Evolutionary conservation across 2,888 invertebrate genomes (phyloP).

Genomic region (Lottia gigantea): DNA sequence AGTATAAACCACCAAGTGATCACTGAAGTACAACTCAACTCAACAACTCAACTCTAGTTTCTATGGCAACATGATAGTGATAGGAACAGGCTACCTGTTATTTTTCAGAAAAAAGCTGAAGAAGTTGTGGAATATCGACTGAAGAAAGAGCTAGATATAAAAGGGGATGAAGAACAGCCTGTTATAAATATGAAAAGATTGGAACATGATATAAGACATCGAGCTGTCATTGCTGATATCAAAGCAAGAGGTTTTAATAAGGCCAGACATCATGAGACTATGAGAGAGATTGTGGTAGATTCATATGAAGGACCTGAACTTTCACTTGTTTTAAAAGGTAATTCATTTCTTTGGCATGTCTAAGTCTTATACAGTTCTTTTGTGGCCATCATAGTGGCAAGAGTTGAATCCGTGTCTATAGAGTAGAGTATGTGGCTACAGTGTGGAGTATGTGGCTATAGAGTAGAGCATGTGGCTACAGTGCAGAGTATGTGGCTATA

Average conservation of each 20-base stretch:
- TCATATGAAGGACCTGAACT: slow-evolving; percentile 41
- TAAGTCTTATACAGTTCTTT: too few relatives aligned
- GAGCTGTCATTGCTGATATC: slow-evolving; percentile 43
- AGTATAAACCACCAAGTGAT: too few relatives aligned
- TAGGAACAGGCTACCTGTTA: slow-evolving; percentile 20
- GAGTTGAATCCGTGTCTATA: background rate
- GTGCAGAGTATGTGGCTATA: background rate
- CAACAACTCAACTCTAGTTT: too few relatives aligned
- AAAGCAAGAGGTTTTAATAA: slow-evolving; percentile 36
- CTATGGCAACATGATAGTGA: too few relatives aligned
- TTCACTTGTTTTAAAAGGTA: slow-evolving; percentile 55
- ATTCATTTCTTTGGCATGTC: too few relatives aligned
- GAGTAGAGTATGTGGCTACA: slow-evolving; percentile 18
- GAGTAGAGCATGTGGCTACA: background rate
- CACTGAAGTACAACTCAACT: too few relatives aligned
- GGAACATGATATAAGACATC: slow-evolving; percentile 50
- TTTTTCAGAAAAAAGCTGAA: slow-evolving; percentile 56
- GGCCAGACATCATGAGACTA: slow-evolving; percentile 1
- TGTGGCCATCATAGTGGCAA: too few relatives aligned
- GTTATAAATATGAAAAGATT: slow-evolving; percentile 76
- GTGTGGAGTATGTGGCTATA: slow-evolving; percentile 8
- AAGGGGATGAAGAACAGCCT: slow-evolving; percentile 74
- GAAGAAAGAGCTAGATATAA: slow-evolving; percentile 74
- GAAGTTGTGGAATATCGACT: slow-evolving; percentile 79
- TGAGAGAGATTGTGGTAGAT: slow-evolving; percentile 32